Conservation (phyloP, 2,113 vertebrate genomes). For the Puffinus mauretanicus region DNA sequence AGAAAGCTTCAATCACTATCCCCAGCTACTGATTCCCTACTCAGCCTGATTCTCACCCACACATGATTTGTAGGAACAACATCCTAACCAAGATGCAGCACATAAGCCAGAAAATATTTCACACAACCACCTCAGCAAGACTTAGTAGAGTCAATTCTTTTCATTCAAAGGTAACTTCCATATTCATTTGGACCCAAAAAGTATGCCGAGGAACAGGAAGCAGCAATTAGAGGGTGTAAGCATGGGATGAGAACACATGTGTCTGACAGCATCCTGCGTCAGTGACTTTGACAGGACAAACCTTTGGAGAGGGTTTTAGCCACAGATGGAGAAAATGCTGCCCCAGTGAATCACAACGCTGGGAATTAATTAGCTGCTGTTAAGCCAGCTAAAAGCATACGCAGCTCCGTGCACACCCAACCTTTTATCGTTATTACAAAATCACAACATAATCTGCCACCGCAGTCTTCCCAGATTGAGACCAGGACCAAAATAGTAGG, state of each 20-base stretch:
- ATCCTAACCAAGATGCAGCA: not conserved
- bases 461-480: not conserved
- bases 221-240: not conserved
- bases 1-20: not conserved
- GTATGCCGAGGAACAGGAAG: not conserved
- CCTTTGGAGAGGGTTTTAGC: not conserved
- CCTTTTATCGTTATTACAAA: not conserved
- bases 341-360: not conserved
- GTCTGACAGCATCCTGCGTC: not conserved
- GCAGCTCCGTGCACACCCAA: not conserved
- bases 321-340: not conserved
- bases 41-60: not conserved
- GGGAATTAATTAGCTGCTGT: not conserved
- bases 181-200: not conserved
- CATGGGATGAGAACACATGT: accelerated
- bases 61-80: not conserved
- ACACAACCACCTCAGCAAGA: not conserved
- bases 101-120: not conserved
- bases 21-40: not conserved
- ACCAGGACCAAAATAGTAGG: not conserved
- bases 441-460: not conserved
- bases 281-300: not conserved
- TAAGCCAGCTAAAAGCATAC: not conserved
- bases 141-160: not conserved
- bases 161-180: not conserved